Conservation (phyloP, 2,797 vertebrate species). For the Aldrovandia affinis region DNA sequence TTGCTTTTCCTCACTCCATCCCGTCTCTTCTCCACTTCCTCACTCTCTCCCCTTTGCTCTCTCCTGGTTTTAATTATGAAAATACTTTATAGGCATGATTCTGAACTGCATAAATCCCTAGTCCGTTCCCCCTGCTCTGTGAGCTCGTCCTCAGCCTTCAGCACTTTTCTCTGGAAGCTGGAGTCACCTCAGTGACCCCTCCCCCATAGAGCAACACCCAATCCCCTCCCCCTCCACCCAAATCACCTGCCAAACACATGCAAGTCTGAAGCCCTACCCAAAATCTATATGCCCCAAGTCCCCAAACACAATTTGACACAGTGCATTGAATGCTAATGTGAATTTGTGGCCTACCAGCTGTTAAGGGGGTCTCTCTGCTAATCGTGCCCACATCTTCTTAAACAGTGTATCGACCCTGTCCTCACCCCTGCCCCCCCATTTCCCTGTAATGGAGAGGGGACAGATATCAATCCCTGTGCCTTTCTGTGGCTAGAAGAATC, state of each 20-base stretch:
- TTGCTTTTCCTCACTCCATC: background rate
- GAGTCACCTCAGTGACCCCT: background rate
- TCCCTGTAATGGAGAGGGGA: background rate
- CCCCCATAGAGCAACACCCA: background rate
- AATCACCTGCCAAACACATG: background rate
- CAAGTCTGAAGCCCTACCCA: background rate
- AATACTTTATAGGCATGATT: background rate
- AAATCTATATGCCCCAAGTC: constrained; percentile 2
- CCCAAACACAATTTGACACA: background rate
- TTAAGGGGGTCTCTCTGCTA: background rate
- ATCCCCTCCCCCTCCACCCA: background rate
- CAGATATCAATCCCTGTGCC: background rate
- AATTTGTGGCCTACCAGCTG: background rate
- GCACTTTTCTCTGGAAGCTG: background rate
- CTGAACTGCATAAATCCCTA: background rate
- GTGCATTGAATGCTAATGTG: background rate
- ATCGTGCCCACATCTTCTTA: background rate
- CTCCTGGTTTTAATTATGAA: constrained; percentile 14
- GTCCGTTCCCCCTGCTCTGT: background rate
- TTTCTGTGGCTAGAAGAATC: background rate
- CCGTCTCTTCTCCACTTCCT: background rate
- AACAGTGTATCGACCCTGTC: background rate
- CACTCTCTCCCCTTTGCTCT: background rate
- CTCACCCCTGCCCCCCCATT: background rate
- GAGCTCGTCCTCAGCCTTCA: background rate